Conservation (phyloP, 2,797 vertebrate genomes). For the Cuculus canorus region DNA sequence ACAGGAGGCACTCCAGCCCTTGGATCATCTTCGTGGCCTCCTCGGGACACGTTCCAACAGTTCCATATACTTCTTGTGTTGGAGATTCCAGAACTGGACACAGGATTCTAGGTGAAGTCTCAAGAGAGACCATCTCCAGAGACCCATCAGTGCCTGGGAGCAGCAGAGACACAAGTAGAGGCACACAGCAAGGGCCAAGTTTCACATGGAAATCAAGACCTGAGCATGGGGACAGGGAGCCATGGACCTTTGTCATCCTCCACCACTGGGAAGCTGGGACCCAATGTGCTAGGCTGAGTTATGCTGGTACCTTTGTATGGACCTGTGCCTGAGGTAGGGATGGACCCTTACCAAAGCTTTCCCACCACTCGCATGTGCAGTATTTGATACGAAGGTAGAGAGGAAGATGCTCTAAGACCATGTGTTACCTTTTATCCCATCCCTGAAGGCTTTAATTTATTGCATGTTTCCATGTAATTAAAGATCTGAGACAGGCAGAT, state of each 20-base stretch:
- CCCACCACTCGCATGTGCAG: neutral
- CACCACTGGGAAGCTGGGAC: neutral
- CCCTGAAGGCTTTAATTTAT: neutral
- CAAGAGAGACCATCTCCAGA: too few species aligned
- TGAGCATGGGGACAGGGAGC: neutral
- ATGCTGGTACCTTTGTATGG: neutral
- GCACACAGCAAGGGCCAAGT: neutral
- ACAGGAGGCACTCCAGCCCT: too few species aligned
- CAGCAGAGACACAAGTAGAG: fast-evolving
- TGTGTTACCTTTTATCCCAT: neutral
- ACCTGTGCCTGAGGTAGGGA: fast-evolving
- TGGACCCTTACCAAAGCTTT: neutral
- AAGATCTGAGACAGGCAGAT: neutral
- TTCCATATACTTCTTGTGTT: too few species aligned
- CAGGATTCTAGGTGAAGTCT: too few species aligned
- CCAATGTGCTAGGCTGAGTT: neutral
- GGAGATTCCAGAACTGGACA: too few species aligned
- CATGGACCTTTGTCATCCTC: neutral
- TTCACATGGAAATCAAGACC: neutral
- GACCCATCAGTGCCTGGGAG: neutral
- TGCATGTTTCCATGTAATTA: neutral
- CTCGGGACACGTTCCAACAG: too few species aligned
- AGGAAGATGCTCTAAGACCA: neutral
- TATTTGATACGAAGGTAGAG: neutral
- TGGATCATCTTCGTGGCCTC: too few species aligned